Base-by-base conservation (phyloP, 2,113 vertebrate genomes). In the Poeciliopsis turrubarensis region DNA sequence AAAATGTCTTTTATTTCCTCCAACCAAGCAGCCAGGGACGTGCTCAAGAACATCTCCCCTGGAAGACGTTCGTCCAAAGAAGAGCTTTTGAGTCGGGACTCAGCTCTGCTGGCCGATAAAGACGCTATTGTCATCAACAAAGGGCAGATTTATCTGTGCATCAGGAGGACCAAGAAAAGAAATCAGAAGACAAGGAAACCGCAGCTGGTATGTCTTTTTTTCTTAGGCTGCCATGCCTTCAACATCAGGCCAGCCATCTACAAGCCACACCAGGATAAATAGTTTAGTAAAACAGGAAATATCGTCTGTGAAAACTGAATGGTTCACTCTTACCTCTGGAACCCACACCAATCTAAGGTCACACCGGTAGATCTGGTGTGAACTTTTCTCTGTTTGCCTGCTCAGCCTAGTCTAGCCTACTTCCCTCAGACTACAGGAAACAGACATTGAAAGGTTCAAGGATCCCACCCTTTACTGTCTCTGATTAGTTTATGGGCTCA, bases 1-100 rank as follows among this genome's bases (percentile, higher is more conserved):
- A 68, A 62, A 11, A 89, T 91, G 77, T 79, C 80, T 19, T 85
- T 90, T 32, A 60, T 82, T 6, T 70, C 80, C 1, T 65, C 68
- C 7, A 87, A 79, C 54, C 54, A 1, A 0, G 8, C 44, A 3
- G 87, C 86, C 22, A 80, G 73, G 44, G 78, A 64, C 27, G 60
- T 80, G 41, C 75, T 91, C 31, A 79, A 68, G 51, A 71, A 85
- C 14, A 37, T 62, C 3, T 7, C 65, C 7, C 61, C 73, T 1
- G 72, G 62, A 13, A 31, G 9, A 5, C 22, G 37, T 14, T 7
- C 27, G 0, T 25, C 51, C 6, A 41, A 30, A 3, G 10, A 11
- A 1, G 27, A 25, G 22, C 6, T 0, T 6, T 11, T 78, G 3
- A 75, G 75, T 9, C 44, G 19, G 0, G 73, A 60, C n/a, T n/a